Evolutionary conservation across 2,797 vertebrate species (phyloP).

Genomic region (Amniataba percoides): DNA sequence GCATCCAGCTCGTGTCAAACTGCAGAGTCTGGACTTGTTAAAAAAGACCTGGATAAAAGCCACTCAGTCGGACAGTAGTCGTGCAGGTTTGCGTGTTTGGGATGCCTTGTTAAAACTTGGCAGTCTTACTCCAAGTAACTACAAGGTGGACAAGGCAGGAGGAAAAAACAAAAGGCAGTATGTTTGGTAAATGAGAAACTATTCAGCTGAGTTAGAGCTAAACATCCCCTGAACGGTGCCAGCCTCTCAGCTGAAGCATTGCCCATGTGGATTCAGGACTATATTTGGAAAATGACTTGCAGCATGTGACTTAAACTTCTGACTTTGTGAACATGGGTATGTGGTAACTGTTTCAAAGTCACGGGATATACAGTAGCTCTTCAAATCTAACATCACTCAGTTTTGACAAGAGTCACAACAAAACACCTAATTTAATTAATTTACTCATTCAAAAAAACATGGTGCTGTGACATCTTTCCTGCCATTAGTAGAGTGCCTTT

Average conservation of each 20-base stretch:
- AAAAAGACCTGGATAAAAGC: slow-evolving; percentile 41
- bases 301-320: slow-evolving; percentile 50
- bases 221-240: slow-evolving; percentile 60
- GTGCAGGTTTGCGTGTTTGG: slow-evolving; percentile 60
- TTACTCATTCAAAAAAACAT: slow-evolving; percentile 4
- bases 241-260: slow-evolving; percentile 43
- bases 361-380: neutral
- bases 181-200: slow-evolving; percentile 63
- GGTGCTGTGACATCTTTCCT: slow-evolving; percentile 1
- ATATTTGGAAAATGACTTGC: slow-evolving; percentile 74
- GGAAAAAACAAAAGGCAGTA: slow-evolving; percentile 6
- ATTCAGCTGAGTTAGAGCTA: slow-evolving; percentile 54
- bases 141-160: slow-evolving; percentile 41
- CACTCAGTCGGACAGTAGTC: slow-evolving; percentile 46
- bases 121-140: slow-evolving; percentile 47
- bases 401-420: neutral
- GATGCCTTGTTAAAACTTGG: slow-evolving; percentile 70
- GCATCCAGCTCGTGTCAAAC: slow-evolving; percentile 24
- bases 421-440: neutral
- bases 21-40: slow-evolving; percentile 10
- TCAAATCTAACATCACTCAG: neutral
- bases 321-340: slow-evolving; percentile 28
- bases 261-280: slow-evolving; percentile 52
- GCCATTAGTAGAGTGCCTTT: slow-evolving; percentile 26
- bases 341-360: slow-evolving; percentile 25